phyloP scores from a whole-genome alignment of 2,888 invertebrate genomes.

The Tyria jacobaeae region DNA sequence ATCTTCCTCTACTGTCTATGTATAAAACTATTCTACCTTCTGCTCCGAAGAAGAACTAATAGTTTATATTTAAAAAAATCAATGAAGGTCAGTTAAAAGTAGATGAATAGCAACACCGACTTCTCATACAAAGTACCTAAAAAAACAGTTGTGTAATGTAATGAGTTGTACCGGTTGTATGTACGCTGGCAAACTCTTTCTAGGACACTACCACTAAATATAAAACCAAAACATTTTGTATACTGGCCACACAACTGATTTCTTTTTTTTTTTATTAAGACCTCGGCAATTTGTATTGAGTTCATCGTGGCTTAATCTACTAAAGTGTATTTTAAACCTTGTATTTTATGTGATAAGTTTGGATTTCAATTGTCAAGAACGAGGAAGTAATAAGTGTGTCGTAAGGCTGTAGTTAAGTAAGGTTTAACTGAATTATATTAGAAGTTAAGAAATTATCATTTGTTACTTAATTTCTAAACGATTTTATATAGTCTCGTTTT shows the following conservation, averaged over 20 bases:
- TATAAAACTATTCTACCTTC: too few relatives aligned
- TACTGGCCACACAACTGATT: constrained; percentile 61
- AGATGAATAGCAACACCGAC: constrained; percentile 9
- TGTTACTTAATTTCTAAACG: not conserved
- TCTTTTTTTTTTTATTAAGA: constrained; percentile 43
- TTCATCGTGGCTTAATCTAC: not conserved
- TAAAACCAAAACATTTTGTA: constrained; percentile 60
- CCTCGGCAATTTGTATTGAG: constrained; percentile 38
- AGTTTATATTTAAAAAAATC: not conserved
- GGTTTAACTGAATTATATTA: not conserved
- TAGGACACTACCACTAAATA: constrained; percentile 54
- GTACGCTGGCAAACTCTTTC: constrained; percentile 53
- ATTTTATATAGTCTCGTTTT: too few relatives aligned
- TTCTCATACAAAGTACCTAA: constrained; percentile 32
- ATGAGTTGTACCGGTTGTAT: too few relatives aligned
- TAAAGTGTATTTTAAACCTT: constrained; percentile 21
- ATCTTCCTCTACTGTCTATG: too few relatives aligned
- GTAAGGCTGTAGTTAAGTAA: constrained; percentile 17
- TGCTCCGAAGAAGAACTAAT: too few relatives aligned
- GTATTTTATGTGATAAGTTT: not conserved
- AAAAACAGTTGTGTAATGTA: constrained; percentile 55
- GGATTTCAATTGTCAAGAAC: constrained; percentile 2
- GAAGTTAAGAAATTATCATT: not conserved
- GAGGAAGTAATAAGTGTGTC: constrained; percentile 14
- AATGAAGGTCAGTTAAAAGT: constrained; percentile 7